These are phyloP conservation scores for Fukomys damarensis DNA, from an alignment of 2,113 vertebrate species.

Conservation along the genomic window DNA sequence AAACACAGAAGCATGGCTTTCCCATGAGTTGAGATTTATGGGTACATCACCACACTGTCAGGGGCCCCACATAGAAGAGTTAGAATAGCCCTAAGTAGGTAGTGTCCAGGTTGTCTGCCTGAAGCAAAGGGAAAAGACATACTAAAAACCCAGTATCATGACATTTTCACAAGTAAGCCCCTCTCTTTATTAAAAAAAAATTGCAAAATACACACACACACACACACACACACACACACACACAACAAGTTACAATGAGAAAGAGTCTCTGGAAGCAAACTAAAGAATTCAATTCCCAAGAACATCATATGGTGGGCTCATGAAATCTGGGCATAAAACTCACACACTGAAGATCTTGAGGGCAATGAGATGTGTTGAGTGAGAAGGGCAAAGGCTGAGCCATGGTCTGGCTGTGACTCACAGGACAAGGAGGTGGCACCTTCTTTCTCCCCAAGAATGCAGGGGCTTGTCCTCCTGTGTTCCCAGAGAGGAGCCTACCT, in stretches of 20 bases:
- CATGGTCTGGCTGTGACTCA: not conserved
- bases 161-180: not conserved
- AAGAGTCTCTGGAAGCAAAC: not conserved
- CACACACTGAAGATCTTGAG: not conserved
- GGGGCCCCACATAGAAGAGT: not conserved
- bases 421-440: not conserved
- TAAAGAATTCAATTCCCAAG: not conserved
- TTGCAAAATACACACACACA: too few species aligned
- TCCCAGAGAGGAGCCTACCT: not conserved
- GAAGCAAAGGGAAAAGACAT: not conserved
- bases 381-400: not conserved
- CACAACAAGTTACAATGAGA: not conserved
- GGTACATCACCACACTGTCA: rapidly evolving
- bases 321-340: not conserved
- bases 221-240: too few species aligned
- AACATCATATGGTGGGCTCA: too few species aligned
- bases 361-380: too few species aligned
- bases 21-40: not conserved
- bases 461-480: too few species aligned
- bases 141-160: too few species aligned
- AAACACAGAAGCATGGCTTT: not conserved
- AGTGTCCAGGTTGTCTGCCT: not conserved
- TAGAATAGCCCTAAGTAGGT: not conserved
- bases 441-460: too few species aligned
- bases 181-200: not conserved